Evolutionary conservation across 2,113 vertebrate genomes (phyloP).

Genomic region (Embiotoca jacksoni): DNA sequence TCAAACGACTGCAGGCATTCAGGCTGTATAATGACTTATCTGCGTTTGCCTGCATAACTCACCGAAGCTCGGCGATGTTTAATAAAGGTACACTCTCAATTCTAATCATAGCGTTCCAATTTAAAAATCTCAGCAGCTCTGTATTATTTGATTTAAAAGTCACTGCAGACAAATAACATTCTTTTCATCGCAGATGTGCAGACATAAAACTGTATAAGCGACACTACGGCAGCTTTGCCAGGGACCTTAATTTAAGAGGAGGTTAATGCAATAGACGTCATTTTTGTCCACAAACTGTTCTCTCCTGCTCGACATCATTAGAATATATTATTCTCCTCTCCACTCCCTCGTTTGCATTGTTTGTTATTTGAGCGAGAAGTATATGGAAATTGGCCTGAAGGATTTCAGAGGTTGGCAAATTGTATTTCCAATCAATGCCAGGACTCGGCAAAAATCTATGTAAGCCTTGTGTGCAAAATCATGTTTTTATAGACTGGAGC

Average conservation of each 20-base stretch:
- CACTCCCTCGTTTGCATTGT: conserved; percentile 32
- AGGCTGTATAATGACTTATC: conserved; percentile 34
- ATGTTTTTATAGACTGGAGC: conserved; percentile 76
- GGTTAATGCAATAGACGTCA: conserved; percentile 34
- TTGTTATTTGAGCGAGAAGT: conserved; percentile 49
- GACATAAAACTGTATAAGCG: conserved; percentile 11
- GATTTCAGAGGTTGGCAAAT: conserved; percentile 72
- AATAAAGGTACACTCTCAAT: conserved; percentile 41
- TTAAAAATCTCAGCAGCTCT: conserved; percentile 12
- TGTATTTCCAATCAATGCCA: conserved; percentile 76
- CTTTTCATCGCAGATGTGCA: neutral
- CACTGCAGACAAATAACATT: conserved; percentile 33
- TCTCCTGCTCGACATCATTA: conserved; percentile 31
- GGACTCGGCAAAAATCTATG: conserved; percentile 67
- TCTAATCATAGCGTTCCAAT: conserved; percentile 29
- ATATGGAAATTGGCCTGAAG: conserved; percentile 68
- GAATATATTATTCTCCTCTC: conserved; percentile 53
- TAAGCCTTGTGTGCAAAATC: conserved; percentile 71
- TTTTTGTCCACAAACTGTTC: conserved; percentile 24
- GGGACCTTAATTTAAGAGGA: conserved; percentile 31
- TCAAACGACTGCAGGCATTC: conserved; percentile 49
- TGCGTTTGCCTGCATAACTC: conserved; percentile 32
- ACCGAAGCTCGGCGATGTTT: conserved; percentile 26
- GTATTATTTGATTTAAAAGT: conserved; percentile 26
- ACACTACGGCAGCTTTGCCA: conserved; percentile 1